phyloP scores from a whole-genome alignment of 1,140 invertebrate genomes.

The Papilio helenus region DNA sequence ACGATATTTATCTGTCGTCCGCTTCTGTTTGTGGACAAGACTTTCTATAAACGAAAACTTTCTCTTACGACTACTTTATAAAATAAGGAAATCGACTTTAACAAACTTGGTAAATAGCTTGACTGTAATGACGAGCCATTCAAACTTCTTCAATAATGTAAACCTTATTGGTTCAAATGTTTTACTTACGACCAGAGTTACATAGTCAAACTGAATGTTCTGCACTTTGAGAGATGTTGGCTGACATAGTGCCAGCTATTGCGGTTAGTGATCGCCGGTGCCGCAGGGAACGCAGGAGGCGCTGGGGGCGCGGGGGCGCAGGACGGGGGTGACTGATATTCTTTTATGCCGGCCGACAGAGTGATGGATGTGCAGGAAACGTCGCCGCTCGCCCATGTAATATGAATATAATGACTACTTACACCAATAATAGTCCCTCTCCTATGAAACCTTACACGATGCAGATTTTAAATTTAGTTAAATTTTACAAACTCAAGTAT shows the following conservation, averaged over 20 bases:
- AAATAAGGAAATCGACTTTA: not conserved
- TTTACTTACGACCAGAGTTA: not conserved
- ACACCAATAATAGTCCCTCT: not conserved
- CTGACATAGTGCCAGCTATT: not conserved
- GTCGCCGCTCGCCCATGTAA: not conserved
- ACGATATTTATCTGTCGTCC: not conserved
- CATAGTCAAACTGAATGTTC: not conserved
- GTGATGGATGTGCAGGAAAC: not conserved
- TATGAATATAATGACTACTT: constrained; percentile 16
- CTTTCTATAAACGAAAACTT: constrained; percentile 1
- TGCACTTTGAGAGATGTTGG: not conserved
- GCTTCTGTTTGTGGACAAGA: not conserved
- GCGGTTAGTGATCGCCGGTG: not conserved
- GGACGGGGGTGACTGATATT: not conserved
- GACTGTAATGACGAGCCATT: too few species aligned
- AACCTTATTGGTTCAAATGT: not conserved
- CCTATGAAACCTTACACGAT: too few species aligned
- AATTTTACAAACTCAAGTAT: not conserved
- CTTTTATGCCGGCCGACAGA: not conserved
- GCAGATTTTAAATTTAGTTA: too few species aligned
- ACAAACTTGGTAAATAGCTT: too few species aligned
- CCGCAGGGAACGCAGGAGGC: not conserved
- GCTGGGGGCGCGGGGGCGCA: too few species aligned
- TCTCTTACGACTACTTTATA: not conserved
- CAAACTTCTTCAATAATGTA: too few species aligned